Evolutionary conservation across 2,888 invertebrate species (phyloP).

Genomic region (Sarcophaga variegata): DNA sequence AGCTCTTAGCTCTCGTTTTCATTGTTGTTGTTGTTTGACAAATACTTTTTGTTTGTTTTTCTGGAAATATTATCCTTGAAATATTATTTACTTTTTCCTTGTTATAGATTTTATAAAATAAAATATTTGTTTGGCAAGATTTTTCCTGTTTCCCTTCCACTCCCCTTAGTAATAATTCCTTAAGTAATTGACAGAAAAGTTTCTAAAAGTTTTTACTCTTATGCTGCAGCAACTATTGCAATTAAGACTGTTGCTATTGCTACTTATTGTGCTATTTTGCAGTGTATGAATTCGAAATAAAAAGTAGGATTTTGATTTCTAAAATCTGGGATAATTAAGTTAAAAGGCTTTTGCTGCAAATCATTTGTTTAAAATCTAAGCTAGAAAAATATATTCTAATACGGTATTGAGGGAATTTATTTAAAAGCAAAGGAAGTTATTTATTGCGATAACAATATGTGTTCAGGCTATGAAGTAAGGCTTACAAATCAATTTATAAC

Average conservation of each 20-base stretch:
- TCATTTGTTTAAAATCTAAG: neutral
- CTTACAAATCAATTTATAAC: too few relatives aligned
- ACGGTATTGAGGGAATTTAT: too few relatives aligned
- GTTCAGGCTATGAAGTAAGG: too few relatives aligned
- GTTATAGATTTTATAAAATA: constrained; percentile 30
- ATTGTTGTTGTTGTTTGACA: neutral
- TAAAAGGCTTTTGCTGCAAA: constrained; percentile 33
- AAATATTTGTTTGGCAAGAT: constrained; percentile 54
- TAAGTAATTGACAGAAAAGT: constrained; percentile 39
- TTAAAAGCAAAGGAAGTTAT: too few relatives aligned
- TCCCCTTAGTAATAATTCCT: constrained; percentile 32
- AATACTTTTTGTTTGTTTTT: constrained; percentile 14
- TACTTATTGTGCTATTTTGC: neutral
- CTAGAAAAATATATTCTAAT: too few relatives aligned
- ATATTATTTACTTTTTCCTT: constrained; percentile 40
- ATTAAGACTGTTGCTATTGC: neutral
- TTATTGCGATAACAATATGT: too few relatives aligned
- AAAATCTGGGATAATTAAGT: neutral
- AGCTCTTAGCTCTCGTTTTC: neutral
- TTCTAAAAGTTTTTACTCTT: constrained; percentile 21
- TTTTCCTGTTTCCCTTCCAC: neutral
- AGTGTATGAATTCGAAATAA: neutral
- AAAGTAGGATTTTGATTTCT: neutral
- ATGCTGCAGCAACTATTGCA: neutral
- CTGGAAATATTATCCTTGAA: constrained; percentile 36